Conservation (phyloP, 2,888 invertebrate species). For the Drosophila fulvimacula region DNA sequence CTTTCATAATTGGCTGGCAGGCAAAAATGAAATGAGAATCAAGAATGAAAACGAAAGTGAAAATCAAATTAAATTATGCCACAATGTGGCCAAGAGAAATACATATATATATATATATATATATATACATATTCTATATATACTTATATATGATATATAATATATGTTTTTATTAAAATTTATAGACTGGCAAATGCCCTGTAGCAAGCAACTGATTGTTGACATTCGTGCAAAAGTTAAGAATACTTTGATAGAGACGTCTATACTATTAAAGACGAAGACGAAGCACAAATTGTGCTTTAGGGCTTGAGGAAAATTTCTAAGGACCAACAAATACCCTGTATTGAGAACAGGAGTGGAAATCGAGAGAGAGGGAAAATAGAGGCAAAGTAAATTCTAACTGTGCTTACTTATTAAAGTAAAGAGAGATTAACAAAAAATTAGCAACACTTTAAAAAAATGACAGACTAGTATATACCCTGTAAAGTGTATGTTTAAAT, state of each 20-base stretch:
- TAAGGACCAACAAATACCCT: neutral
- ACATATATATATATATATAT: neutral
- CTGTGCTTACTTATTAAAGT: too few species aligned
- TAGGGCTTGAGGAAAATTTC: neutral
- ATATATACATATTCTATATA: neutral
- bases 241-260: neutral
- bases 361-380: too few species aligned
- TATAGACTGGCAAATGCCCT: slow-evolving; percentile 1
- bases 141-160: neutral
- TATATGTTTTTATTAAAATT: neutral
- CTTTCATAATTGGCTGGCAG: slow-evolving; percentile 36
- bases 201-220: neutral
- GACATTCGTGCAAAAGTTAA: neutral
- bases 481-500: neutral
- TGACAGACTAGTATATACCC: neutral
- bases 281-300: neutral
- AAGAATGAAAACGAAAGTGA: slow-evolving; percentile 32
- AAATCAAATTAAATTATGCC: slow-evolving; percentile 53
- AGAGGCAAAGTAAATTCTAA: too few species aligned
- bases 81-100: slow-evolving; percentile 25
- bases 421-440: neutral
- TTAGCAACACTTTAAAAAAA: too few species aligned
- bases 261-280: neutral
- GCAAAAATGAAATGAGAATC: slow-evolving; percentile 19
- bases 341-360: neutral